A percentile compares a stretch with the other conserved stretches of the same genome.
phyloP scores from a whole-genome alignment of 1,140 invertebrate genomes.

The Cydia splendana region DNA sequence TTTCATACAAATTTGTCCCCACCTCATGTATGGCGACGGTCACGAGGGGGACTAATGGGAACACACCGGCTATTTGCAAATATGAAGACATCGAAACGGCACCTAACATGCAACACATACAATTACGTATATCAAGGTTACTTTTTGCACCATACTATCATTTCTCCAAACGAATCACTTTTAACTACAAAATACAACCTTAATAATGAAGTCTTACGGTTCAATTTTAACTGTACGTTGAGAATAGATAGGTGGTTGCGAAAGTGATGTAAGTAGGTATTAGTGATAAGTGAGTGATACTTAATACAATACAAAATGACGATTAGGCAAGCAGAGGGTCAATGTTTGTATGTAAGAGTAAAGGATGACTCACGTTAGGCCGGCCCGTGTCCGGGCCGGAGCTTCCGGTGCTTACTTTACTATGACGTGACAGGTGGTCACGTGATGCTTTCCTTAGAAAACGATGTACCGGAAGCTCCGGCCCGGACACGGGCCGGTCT shows the following conservation, averaged over 20 bases:
- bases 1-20: too few species aligned
- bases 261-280: neutral
- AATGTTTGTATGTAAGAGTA: neutral
- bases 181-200: neutral
- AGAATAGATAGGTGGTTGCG: neutral
- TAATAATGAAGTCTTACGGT: neutral
- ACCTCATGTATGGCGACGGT: too few species aligned
- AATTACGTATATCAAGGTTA: constrained; percentile 1
- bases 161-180: neutral
- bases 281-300: neutral
- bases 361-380: too few species aligned
- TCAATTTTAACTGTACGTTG: neutral
- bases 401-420: too few species aligned
- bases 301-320: neutral
- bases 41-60: too few species aligned
- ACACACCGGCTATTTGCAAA: neutral
- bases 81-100: neutral
- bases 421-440: too few species aligned
- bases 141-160: neutral
- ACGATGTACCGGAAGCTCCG: too few species aligned
- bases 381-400: too few species aligned
- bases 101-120: neutral
- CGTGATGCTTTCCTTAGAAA: too few species aligned
- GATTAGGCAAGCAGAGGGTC: neutral
- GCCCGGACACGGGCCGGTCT: too few species aligned